Evolutionary conservation across 2,888 invertebrate genomes (phyloP).

Genomic region (Neria commutata): DNA sequence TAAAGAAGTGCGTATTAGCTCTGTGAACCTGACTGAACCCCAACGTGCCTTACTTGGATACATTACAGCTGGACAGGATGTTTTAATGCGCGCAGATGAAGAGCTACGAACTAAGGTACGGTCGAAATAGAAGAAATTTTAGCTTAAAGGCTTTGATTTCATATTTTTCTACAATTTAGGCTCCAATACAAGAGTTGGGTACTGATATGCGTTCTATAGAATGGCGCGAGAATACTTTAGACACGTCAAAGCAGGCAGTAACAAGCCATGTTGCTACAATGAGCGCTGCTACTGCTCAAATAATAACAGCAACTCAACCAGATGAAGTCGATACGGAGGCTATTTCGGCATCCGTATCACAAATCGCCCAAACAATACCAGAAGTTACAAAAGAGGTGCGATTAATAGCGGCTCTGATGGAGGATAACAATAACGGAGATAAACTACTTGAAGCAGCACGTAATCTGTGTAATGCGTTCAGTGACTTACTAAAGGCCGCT

Average conservation of each 20-base stretch:
- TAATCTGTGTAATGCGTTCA: slow-evolving; percentile 90
- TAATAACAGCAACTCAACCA: slow-evolving; percentile 87
- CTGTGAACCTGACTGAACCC: slow-evolving; percentile 81
- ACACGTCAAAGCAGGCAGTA: slow-evolving; percentile 94
- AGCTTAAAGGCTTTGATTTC: background rate
- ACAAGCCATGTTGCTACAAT: slow-evolving; percentile 97
- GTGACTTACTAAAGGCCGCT: slow-evolving; percentile 91
- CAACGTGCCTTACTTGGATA: slow-evolving; percentile 92
- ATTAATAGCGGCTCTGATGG: slow-evolving; percentile 92
- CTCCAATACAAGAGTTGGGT: slow-evolving; percentile 75
- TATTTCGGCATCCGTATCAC: slow-evolving; percentile 95
- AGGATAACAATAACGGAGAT: slow-evolving; percentile 83
- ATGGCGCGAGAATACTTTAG: slow-evolving; percentile 94
- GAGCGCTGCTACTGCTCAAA: slow-evolving; percentile 99
- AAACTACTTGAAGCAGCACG: slow-evolving; percentile 90
- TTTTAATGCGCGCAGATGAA: slow-evolving; percentile 85
- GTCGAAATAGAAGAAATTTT: too few species aligned
- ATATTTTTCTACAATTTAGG: slow-evolving; percentile 37
- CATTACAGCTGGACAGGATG: slow-evolving; percentile 86
- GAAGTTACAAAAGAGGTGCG: slow-evolving; percentile 85
- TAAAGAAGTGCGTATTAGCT: slow-evolving; percentile 73
- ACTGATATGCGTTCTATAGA: slow-evolving; percentile 84
- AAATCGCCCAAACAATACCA: slow-evolving; percentile 94
- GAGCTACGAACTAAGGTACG: slow-evolving; percentile 68
- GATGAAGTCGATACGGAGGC: slow-evolving; percentile 95